Evolutionary conservation across 2,113 vertebrate species (phyloP), one percentile per base, ranked within the genome.

Genomic region (Sinocyclocheilus grahami): DNA sequence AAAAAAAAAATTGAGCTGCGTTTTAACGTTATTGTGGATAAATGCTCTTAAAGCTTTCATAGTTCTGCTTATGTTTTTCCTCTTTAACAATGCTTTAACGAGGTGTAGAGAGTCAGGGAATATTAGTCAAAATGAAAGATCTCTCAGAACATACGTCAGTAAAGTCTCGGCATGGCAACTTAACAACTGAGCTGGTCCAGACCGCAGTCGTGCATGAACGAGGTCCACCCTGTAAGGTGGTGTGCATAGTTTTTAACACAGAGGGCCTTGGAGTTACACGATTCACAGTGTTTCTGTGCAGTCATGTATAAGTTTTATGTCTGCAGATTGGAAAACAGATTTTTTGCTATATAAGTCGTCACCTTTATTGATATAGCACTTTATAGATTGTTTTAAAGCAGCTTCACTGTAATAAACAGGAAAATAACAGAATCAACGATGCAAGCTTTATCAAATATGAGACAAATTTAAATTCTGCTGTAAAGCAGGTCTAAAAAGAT

Each of bases 161-260:
- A 18, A 85, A 74, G 20, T 60, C 86, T 86, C 63, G 27, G 39
- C 33, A 78, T 84, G 85, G 77, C 80, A 89, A 37, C 63, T 89
- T 89, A 88, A 88, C 72, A 48, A 84, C 48, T 86, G 86, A 89
- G 76, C 83, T 65, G 69, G 62, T 86, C 80, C 80, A 90, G 88
- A 86, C 30, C 51, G n/a, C 80, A 65, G 63, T 46, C 30, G 46
- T 24, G 20, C n/a, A 27, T 60, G 63, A 27, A 27, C 33, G 27
- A 51, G 27, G 42, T 58, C 63, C 83, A 72, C 71, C 37, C 62
- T 83, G 24, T 81, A 46, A 46, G 46, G 69, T 39, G 58, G 24
- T 48, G 20, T 37, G 48, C 33, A 60, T 3, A 60, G 27, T 22
- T 82, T 78, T 42, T 53, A 78, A 69, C 74, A 22, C 46, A 9